These are phyloP conservation scores for Leptopilina syphax DNA, from an alignment of 2,888 invertebrate species.

Conservation along the genomic window DNA sequence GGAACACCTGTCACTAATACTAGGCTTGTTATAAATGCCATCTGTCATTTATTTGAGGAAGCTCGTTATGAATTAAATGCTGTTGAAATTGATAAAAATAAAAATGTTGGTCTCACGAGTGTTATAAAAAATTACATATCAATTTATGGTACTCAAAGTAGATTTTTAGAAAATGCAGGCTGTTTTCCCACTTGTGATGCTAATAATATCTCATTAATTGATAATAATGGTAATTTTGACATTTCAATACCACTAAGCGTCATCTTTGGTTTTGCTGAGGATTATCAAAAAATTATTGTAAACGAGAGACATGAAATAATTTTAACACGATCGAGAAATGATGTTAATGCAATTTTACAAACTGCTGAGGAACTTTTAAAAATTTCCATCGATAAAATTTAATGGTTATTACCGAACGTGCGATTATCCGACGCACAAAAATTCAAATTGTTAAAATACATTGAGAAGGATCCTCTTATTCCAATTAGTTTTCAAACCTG, in stretches of 20 bases:
- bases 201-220: too few species aligned
- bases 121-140: slow-evolving; percentile 70
- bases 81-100: slow-evolving; percentile 65
- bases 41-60: slow-evolving; percentile 66
- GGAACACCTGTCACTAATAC: background rate
- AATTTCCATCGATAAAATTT: too few species aligned
- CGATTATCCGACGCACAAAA: too few species aligned
- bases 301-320: slow-evolving; percentile 46
- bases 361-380: background rate
- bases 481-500: too few species aligned
- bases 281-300: slow-evolving; percentile 43
- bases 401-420: too few species aligned
- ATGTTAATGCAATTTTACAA: slow-evolving; percentile 42
- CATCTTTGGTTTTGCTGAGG: slow-evolving; percentile 26
- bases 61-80: slow-evolving; percentile 70
- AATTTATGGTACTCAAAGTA: slow-evolving; percentile 35
- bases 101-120: slow-evolving; percentile 68
- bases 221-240: too few species aligned
- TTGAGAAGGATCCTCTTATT: too few species aligned
- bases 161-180: slow-evolving; percentile 46
- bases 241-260: too few species aligned
- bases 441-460: too few species aligned
- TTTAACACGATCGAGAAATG: slow-evolving; percentile 44
- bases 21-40: slow-evolving; percentile 54
- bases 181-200: slow-evolving; percentile 20